These are phyloP conservation scores for Drosophila leonis DNA, from an alignment of 2,888 invertebrate species.

Conservation along the genomic window DNA sequence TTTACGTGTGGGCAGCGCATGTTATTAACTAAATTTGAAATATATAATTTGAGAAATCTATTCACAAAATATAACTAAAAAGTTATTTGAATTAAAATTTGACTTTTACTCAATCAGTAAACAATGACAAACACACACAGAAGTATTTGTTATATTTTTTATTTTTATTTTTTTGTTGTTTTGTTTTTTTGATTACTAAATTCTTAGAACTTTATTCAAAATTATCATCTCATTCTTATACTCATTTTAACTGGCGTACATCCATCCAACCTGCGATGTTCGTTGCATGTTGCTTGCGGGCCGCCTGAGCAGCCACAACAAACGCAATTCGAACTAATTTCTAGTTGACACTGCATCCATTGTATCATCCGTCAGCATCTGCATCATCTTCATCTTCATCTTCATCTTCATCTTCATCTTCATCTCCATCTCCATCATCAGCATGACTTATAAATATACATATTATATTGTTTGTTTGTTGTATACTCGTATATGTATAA, in stretches of 20 bases:
- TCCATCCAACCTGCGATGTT: conserved; percentile 34
- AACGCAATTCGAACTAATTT: conserved; percentile 36
- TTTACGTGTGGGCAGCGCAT: too few species aligned
- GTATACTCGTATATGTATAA: conserved; percentile 85
- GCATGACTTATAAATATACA: conserved; percentile 61
- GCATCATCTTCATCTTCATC: background rate
- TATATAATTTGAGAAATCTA: too few species aligned
- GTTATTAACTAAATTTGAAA: too few species aligned
- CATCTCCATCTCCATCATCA: conserved; percentile 8
- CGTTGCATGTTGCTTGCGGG: conserved; percentile 11
- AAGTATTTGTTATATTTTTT: conserved; percentile 50
- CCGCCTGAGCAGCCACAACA: conserved; percentile 4
- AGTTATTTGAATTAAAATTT: too few species aligned
- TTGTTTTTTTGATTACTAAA: conserved; percentile 81
- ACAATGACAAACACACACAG: background rate
- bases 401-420: conserved; percentile 1
- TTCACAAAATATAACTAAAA: too few species aligned
- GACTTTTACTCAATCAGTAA: background rate
- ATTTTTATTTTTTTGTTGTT: conserved; percentile 68
- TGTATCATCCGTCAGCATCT: conserved; percentile 15
- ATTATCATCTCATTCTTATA: conserved; percentile 73
- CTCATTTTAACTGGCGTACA: conserved; percentile 55
- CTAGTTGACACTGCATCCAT: conserved; percentile 45
- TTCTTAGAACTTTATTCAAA: conserved; percentile 83
- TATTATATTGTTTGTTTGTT: conserved; percentile 58